phyloP scores from a whole-genome alignment of 2,113 vertebrate genomes.

The Crotalus tigris region DNA sequence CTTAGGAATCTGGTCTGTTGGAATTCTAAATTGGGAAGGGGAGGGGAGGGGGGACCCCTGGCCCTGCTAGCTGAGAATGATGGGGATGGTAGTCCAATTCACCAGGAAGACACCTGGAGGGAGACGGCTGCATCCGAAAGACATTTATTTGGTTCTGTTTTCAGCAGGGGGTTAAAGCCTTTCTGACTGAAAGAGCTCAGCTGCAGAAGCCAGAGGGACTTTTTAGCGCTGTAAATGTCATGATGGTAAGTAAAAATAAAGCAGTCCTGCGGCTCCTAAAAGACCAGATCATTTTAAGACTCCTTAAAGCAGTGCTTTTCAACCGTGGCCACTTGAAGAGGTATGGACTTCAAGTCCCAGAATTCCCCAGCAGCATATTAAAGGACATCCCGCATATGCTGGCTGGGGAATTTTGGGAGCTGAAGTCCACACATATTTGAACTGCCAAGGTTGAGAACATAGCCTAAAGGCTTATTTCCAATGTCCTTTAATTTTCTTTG shows the following conservation, averaged over 20 bases:
- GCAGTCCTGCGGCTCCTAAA: not conserved
- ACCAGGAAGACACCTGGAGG: not conserved
- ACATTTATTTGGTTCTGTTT: not conserved
- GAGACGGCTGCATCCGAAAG: not conserved
- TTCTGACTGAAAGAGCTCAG: not conserved
- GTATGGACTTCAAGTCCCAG: not conserved
- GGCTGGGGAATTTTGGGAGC: not conserved
- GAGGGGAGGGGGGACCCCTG: not conserved
- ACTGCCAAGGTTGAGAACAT: not conserved
- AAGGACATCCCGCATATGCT: not conserved
- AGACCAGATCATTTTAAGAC: not conserved
- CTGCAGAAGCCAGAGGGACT: not conserved
- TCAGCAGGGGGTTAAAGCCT: not conserved
- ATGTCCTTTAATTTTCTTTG: not conserved
- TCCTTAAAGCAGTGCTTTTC: not conserved
- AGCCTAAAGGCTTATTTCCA: not conserved
- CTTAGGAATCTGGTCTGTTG: not conserved
- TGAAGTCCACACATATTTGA: not conserved
- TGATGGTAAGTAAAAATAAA: not conserved
- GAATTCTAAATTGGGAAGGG: not conserved
- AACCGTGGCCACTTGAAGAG: not conserved
- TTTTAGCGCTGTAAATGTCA: not conserved
- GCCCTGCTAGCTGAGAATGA: not conserved
- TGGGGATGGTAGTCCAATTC: not conserved
- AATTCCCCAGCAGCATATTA: not conserved